These are phyloP conservation scores for Drosophila buzzatii DNA, from an alignment of 2,888 invertebrate genomes.

Conservation along the genomic window DNA sequence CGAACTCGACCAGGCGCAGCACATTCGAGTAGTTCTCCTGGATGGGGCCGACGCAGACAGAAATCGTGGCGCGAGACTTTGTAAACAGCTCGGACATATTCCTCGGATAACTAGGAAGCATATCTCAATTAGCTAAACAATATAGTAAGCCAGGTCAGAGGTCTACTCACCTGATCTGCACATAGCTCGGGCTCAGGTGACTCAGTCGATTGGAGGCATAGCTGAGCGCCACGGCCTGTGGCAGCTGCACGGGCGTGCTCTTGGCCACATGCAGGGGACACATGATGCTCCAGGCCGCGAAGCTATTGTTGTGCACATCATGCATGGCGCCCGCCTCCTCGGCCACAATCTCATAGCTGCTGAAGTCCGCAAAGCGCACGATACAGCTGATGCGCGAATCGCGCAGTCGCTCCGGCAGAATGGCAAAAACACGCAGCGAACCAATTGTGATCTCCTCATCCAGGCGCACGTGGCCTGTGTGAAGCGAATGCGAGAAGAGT, in stretches of 20 bases:
- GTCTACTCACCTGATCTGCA: conserved; percentile 80
- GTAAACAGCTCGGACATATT: conserved; percentile 72
- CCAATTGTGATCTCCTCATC: conserved; percentile 63
- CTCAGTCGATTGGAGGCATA: conserved; percentile 79
- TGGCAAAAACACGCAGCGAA: conserved; percentile 79
- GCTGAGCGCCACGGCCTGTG: conserved; percentile 80
- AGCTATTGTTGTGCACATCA: conserved; percentile 86
- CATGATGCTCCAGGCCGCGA: conserved; percentile 84
- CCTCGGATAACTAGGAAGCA: conserved; percentile 70
- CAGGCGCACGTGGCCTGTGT: conserved; percentile 50
- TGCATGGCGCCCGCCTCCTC: conserved; percentile 84
- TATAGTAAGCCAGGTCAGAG: neutral
- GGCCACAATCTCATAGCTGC: conserved; percentile 71
- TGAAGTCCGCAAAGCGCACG: conserved; percentile 78
- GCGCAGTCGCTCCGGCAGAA: conserved; percentile 70
- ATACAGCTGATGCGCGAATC: conserved; percentile 74
- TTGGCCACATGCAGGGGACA: conserved; percentile 79
- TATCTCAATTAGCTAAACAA: neutral
- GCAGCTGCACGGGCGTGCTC: conserved; percentile 59
- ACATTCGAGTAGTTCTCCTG: conserved; percentile 85
- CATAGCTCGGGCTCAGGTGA: conserved; percentile 80
- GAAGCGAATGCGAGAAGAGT: neutral
- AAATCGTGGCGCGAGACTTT: conserved; percentile 75
- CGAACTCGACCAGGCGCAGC: conserved; percentile 85
- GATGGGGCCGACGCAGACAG: conserved; percentile 85